Evolutionary conservation across 2,113 vertebrate genomes (phyloP), one percentile per base, ranked within the genome.

Genomic region (Cepphus grylle): DNA sequence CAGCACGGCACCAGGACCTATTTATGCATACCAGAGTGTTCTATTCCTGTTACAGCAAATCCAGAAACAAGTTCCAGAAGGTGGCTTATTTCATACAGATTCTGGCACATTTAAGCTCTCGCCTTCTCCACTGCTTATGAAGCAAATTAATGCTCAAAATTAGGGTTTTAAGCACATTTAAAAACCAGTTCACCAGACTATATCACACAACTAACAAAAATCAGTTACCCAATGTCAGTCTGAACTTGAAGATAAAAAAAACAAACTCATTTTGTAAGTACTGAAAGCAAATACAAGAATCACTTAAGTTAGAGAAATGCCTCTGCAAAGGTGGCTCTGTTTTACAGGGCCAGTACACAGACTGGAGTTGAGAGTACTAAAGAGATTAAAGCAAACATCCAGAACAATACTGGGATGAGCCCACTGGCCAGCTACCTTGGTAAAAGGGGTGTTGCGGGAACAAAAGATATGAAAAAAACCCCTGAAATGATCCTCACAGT

Each of bases 61-160:
- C 79, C 82, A 94, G 82, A 92, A 82, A 70, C 49, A 72, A 87
- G 92, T 61, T 87, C 82, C 82, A 82, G 69, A 84, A 88, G 81
- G 8, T 1, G 17, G 55, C n/a, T 88, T 73, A 90, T 77, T 95
- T 96, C 82, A 69, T 80, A 89, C 49, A 73, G 49, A 36, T 88
- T 95, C 80, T 87, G 70, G 70, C 73, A 74, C 72, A 72, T 58
- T 89, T 80, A 95, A 87, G 34, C 50, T 81, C 73, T 88, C 12
- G 6, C 79, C 53, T 88, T 82, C 62, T 88, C 42, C 43, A 62
- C n/a, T 91, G 89, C 79, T 86, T 81, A 40, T 22, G 29, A 91
- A 81, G 38, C 55, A 94, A 78, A 92, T 67, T 83, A 95, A 73
- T 62, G n/a, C 32, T 92, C 49, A 71, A 84, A 81, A 69, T 32